Base-by-base conservation (phyloP, 2,797 vertebrate genomes). In the Otolemur crassicaudatus region DNA sequence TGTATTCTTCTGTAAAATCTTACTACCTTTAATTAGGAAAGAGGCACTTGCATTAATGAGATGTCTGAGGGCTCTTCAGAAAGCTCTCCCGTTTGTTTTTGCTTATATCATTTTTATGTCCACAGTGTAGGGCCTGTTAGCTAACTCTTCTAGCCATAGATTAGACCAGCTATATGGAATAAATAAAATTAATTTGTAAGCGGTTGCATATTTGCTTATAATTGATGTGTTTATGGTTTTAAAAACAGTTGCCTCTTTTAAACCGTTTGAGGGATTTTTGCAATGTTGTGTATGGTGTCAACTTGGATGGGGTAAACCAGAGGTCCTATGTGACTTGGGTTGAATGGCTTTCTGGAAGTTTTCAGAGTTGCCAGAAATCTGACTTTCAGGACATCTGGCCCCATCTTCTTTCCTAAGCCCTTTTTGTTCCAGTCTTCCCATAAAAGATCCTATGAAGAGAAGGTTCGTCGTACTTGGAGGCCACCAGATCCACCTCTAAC, bases 91-190 rank as follows among this genome's bases (percentile, higher is more conserved):
- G 2, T 37, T 80, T 25, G 56, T 49, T 80, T 56, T 56, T 46
- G 27, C 85, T 63, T 31, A 31, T 89, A 96, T 92, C 69, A 34
- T 79, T 83, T 93, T 80, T 29, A 9, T 63, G n/a, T 84, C 77
- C 70, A 43, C 31, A 27, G 2, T 29, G 6, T 22, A 87, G 25
- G 75, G 13, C 14, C 65, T 75, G 20, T 16, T 75, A 72, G 31
- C 43, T 20, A 67, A 60, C 27, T 80, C 72, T 58, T 76, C 91
- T 27, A 87, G 37, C 7, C 20, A 34, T 31, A 73, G 34, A 34
- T 49, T 76, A 46, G 25, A 67, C 34, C 70, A 90, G 23, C 12
- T 53, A 65, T 13, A 94, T 49, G 20, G 23, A 75, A 17, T 27
- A 69, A 43, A 46, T 34, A 43, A 60, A 12, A 79, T 40, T 56